phyloP scores from a whole-genome alignment of 2,113 vertebrate genomes.

The Malurus cyaneus region DNA sequence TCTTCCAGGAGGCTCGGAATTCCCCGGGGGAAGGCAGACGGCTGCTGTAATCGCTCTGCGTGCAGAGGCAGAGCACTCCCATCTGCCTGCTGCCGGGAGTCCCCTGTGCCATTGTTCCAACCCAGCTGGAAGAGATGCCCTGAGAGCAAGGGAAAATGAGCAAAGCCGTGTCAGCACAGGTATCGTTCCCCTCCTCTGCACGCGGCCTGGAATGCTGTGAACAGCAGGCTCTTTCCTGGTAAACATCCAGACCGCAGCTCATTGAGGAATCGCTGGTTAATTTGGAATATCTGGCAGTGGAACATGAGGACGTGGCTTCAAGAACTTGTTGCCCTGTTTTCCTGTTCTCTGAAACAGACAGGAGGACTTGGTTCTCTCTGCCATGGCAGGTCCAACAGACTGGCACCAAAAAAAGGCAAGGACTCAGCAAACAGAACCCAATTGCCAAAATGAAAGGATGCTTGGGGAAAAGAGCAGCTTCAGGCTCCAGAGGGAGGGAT shows the following conservation, averaged over 20 bases:
- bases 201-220: background rate
- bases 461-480: background rate
- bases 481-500: background rate
- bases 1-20: background rate
- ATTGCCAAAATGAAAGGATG: background rate
- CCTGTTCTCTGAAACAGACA: background rate
- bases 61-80: background rate
- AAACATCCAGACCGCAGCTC: background rate
- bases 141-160: background rate
- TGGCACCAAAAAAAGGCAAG: background rate
- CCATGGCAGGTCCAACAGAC: background rate
- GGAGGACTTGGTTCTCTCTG: background rate
- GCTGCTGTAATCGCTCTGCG: background rate
- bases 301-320: background rate
- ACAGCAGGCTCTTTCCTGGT: background rate
- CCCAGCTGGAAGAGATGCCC: slow-evolving; percentile 20
- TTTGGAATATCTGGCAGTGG: background rate
- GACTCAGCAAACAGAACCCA: background rate
- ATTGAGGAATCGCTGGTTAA: background rate
- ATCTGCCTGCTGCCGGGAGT: background rate
- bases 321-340: background rate
- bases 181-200: background rate
- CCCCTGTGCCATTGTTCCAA: background rate
- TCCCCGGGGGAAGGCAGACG: background rate
- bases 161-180: background rate